Percentiles rank a stretch among this genome's conserved stretches.
phyloP scores from a whole-genome alignment of 35 echinoderm and acorn worm genomes.

The Apostichopus californicus region DNA sequence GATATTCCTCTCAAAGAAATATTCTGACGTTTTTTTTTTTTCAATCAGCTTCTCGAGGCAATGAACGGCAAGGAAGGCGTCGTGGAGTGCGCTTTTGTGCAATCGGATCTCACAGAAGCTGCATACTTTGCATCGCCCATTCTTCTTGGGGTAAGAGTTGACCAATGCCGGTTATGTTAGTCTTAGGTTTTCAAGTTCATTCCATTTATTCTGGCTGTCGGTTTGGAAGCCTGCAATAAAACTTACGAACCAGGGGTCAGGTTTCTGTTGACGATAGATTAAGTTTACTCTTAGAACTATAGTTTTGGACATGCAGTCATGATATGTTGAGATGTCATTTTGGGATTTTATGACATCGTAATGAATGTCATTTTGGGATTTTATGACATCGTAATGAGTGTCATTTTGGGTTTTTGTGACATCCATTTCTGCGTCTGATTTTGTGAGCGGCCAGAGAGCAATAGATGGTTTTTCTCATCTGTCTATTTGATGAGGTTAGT shows the following conservation, averaged over 20 bases:
- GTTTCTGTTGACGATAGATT: no score
- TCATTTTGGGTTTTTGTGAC: no score
- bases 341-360: no score
- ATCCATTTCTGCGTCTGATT: no score
- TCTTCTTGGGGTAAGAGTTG: constrained; percentile 81
- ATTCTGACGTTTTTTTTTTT: background rate
- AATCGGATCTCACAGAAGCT: constrained; percentile 90
- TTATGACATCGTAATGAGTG: background rate
- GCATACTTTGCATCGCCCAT: constrained; percentile 82
- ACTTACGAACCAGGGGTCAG: no score
- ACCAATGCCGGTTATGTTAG: background rate
- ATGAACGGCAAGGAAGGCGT: constrained; percentile 81
- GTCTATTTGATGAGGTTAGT: no score
- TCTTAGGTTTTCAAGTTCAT: background rate
- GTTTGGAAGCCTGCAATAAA: no score
- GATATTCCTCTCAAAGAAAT: no score
- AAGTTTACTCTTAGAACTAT: no score
- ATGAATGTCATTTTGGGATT: background rate
- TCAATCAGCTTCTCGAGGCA: constrained; percentile 70
- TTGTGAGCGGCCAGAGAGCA: no score
- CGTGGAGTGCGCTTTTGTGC: constrained; percentile 86
- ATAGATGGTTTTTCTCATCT: no score
- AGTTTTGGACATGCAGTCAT: no score
- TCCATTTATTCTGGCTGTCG: background rate
- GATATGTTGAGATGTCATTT: background rate